Percentiles rank a stretch among this genome's conserved stretches.
These are phyloP conservation scores for Willowsia nigromaculata DNA, from an alignment of 2,888 invertebrate genomes.

Conservation along the genomic window DNA sequence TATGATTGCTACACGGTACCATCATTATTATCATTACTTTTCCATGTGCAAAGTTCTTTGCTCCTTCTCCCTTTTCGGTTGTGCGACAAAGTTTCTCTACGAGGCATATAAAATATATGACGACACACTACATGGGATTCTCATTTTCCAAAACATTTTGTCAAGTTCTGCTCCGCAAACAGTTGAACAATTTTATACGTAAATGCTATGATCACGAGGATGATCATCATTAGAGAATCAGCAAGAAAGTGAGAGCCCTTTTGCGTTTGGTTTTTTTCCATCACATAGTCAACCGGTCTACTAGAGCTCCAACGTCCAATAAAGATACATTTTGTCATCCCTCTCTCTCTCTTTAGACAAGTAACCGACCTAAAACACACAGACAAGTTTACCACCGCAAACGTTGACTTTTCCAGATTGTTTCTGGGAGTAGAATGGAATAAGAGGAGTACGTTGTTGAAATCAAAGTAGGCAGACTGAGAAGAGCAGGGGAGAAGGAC, in stretches of 20 bases:
- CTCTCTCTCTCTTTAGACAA: neutral
- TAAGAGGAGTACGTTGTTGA: slow-evolving; percentile 8
- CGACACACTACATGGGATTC: slow-evolving; percentile 22
- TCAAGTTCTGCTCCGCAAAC: neutral
- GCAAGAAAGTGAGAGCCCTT: neutral
- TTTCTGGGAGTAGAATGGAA: neutral
- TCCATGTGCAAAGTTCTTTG: neutral
- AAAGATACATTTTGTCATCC: slow-evolving; percentile 5
- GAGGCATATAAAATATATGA: neutral
- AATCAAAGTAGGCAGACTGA: slow-evolving; percentile 14
- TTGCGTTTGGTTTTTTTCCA: neutral
- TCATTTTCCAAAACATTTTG: slow-evolving; percentile 41
- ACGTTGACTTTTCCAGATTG: slow-evolving; percentile 25
- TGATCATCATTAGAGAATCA: neutral
- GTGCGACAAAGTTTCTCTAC: neutral
- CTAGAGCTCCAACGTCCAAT: neutral
- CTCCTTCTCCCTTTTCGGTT: neutral
- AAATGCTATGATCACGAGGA: neutral
- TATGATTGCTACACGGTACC: slow-evolving; percentile 6
- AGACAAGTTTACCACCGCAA: neutral
- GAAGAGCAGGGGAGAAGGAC: neutral
- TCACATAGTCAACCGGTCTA: neutral
- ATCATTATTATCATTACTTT: neutral
- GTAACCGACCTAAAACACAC: neutral
- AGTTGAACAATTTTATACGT: neutral